Evolutionary conservation across 2,113 vertebrate genomes (phyloP), one percentile per base, ranked within the genome.

Genomic region (Tonatia bakeri): DNA sequence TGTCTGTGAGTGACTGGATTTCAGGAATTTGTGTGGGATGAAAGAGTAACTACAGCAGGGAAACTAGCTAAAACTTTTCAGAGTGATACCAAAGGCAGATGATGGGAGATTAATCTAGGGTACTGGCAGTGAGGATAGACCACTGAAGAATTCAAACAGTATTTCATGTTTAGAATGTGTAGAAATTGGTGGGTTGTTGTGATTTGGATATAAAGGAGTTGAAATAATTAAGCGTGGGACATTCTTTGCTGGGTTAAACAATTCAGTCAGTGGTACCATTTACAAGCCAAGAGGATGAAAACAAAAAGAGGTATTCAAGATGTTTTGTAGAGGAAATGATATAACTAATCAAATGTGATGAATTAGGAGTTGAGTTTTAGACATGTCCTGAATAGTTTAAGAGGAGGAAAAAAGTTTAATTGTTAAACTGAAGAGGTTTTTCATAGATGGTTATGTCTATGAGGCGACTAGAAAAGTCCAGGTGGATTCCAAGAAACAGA

Each of bases 341-440:
- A 76, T 9, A 88, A 43, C 43, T 59, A 50, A 81, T n/a, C 90
- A 9, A 81, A 64, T 82, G 2, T 79, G 9, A 61, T 61, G 26
- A 59, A 70, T 72, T 85, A 72, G 2, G 47, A 80, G 13, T 80
- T 84, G 40, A 47, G 4, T 15, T 65, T 73, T 61, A 69, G 9
- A 72, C 26, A 70, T 67, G 52, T 28, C 91, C 24, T 43, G 31
- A 87, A 75, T 28, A 47, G 36, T 69, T 79, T 36, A 82, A 87
- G 4, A 24, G 11, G 14, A 89, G 33, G 26, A 73, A 90, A 72
- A 90, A 73, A 0, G 0, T 36, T 81, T 43, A 77, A 28, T 11
- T 67, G 20, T 77, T 94, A 86, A 40, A 87, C 38, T 69, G 73
- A 94, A n/a, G 36, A 94, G 38, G 61, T 95, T 96, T 93, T 94